These are phyloP conservation scores for Sphaerodactylus townsendi DNA, from an alignment of 2,113 vertebrate genomes.

Conservation along the genomic window DNA sequence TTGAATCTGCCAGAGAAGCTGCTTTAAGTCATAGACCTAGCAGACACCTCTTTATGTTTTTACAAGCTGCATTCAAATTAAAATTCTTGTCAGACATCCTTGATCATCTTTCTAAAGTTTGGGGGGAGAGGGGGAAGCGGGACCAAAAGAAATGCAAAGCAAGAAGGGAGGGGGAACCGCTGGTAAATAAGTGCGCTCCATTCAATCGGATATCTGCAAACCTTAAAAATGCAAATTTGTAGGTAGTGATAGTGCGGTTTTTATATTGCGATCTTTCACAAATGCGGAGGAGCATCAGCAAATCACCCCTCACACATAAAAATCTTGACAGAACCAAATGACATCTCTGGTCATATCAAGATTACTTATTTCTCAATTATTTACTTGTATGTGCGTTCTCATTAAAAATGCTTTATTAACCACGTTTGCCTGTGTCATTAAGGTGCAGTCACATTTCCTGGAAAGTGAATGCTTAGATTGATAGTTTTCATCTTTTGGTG, in stretches of 20 bases:
- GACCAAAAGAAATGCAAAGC: conserved; percentile 33
- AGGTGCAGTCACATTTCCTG: too few relatives aligned
- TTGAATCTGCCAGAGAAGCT: conserved; percentile 39
- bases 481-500: too few relatives aligned
- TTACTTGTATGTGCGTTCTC: too few relatives aligned
- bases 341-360: too few relatives aligned
- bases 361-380: too few relatives aligned
- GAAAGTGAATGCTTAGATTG: too few relatives aligned
- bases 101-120: conserved; percentile 50
- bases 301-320: too few relatives aligned
- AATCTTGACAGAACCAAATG: too few relatives aligned
- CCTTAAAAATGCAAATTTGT: conserved; percentile 43
- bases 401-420: too few relatives aligned
- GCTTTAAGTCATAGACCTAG: conserved; percentile 30
- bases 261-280: too few relatives aligned
- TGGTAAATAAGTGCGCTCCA: conserved; percentile 16
- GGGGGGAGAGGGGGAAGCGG: background rate
- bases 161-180: background rate
- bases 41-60: conserved; percentile 34
- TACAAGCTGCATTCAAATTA: conserved; percentile 47
- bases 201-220: conserved; percentile 47
- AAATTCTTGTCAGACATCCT: conserved; percentile 65
- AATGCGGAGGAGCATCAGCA: too few relatives aligned
- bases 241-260: background rate
- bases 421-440: too few relatives aligned